These are phyloP conservation scores for Aphis craccivora DNA, from an alignment of 1,140 invertebrate genomes.

Conservation along the genomic window DNA sequence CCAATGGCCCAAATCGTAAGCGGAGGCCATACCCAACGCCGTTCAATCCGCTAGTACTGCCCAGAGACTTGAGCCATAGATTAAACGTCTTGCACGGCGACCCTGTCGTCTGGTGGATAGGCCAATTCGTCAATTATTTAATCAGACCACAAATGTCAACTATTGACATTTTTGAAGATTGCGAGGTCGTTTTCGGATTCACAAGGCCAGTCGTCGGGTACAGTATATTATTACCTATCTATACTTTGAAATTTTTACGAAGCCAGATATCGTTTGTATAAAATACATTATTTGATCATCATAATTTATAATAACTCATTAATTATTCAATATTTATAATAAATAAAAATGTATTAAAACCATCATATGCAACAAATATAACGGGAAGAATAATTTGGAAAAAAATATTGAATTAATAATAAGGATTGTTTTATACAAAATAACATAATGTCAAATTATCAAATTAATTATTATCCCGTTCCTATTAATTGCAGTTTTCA, in stretches of 20 bases:
- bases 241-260: not conserved
- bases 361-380: not conserved
- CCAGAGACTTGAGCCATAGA: conserved; percentile 83
- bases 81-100: conserved; percentile 87
- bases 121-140: conserved; percentile 91
- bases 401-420: too few relatives aligned
- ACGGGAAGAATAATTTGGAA: not conserved
- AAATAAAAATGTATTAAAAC: not conserved
- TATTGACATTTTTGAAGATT: conserved; percentile 75
- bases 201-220: conserved; percentile 85
- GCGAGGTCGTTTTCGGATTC: conserved; percentile 79
- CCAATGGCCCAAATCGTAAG: too few relatives aligned
- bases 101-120: conserved; percentile 97
- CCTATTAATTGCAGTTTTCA: not conserved
- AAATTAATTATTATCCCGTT: not conserved
- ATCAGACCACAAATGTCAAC: conserved; percentile 81
- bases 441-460: not conserved
- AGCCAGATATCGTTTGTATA: not conserved
- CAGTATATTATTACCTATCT: conserved; percentile 59
- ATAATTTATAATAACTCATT: too few relatives aligned
- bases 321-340: not conserved
- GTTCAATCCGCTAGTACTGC: conserved; percentile 91
- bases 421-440: not conserved
- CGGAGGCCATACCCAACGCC: conserved; percentile 69
- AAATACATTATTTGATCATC: not conserved